Conservation (phyloP, 2,113 vertebrate species). For the Siphamia tubifer region DNA sequence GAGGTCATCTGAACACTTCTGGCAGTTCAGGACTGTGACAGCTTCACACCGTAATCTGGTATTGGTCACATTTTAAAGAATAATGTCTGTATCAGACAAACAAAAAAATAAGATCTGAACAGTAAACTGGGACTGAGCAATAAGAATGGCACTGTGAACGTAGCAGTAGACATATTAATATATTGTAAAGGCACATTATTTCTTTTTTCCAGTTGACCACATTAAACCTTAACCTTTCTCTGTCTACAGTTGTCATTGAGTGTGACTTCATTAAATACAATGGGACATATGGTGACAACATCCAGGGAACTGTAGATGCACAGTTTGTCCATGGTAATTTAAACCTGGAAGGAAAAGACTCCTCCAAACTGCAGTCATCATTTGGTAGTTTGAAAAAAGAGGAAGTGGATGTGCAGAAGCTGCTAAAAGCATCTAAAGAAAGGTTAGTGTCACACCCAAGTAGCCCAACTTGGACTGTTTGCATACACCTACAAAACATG, state of each 20-base stretch:
- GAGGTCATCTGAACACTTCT: too few species aligned
- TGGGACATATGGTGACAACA: slow-evolving; percentile 80
- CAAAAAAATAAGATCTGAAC: too few species aligned
- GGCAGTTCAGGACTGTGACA: too few species aligned
- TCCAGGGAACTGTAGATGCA: slow-evolving; percentile 72
- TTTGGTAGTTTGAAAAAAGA: slow-evolving; percentile 92
- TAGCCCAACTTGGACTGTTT: too few species aligned
- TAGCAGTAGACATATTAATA: too few species aligned
- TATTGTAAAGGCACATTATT: too few species aligned
- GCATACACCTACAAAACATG: too few species aligned
- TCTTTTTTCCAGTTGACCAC: not conserved
- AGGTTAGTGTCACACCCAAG: slow-evolving; percentile 76
- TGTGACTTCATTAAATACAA: slow-evolving; percentile 88
- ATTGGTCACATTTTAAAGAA: too few species aligned
- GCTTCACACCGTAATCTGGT: too few species aligned
- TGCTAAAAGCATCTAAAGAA: slow-evolving; percentile 79
- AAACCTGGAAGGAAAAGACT: slow-evolving; percentile 75
- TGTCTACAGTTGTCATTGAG: slow-evolving; percentile 81
- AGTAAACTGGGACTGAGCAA: too few species aligned
- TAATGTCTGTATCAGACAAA: too few species aligned
- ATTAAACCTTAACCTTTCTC: not conserved
- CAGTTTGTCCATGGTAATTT: slow-evolving; percentile 69
- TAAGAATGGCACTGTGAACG: too few species aligned
- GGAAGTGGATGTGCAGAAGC: slow-evolving; percentile 87
- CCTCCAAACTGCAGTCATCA: slow-evolving; percentile 82